Base-by-base conservation (phyloP, 2,888 invertebrate genomes). In the Melieria omissa region DNA sequence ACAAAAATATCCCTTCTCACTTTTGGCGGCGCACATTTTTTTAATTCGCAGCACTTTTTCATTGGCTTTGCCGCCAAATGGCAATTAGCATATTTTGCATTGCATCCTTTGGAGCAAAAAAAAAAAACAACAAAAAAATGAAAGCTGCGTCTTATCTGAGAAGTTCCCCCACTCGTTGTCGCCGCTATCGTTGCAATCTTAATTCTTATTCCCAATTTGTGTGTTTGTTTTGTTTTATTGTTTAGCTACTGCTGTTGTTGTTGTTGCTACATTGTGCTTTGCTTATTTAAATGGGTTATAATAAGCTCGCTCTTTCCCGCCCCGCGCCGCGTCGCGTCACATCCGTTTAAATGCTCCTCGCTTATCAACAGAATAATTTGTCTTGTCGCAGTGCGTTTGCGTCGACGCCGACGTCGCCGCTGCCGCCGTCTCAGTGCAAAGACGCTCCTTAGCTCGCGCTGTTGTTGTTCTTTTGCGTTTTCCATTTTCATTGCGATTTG, bases 361-460 rank as follows among this genome's bases (percentile, higher is more conserved):
- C 62, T 66, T 66, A 47, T 52, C 70, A 45, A 55, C 7, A 57
- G 14, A n/a, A 63, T 52, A 49, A 57, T 66, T 71, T 66, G 66
- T 66, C 66, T 42, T 63, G 62, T 45, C 45, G 65, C 52, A 52
- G 5, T 60, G 16, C 44, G 52, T 7, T 52, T 16, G 12, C 45
- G 45, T 4, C 49, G 46, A 66, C 16, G 58, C 57, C 41, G 29
- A 29, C 12, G 58, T 12, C n/a, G 66, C 58, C n/a, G 57, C 3
- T 4, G 10, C 57, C 4, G 10, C 1, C 29, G 57, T 3, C 29
- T 12, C 57, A 14, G 57, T 14, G n/a, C 9, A 5, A 5, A 16
- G 52, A 12, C 9, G 0, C 52, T 14, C 5, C 29, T 29, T 3
- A 3, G 29, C 2, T 29, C 29, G 29, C 3, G 29, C 29, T 29